These are phyloP conservation scores for Arbacia lixula DNA, from an alignment of 53 echinoderm and acorn worm genomes.

Conservation along the genomic window DNA sequence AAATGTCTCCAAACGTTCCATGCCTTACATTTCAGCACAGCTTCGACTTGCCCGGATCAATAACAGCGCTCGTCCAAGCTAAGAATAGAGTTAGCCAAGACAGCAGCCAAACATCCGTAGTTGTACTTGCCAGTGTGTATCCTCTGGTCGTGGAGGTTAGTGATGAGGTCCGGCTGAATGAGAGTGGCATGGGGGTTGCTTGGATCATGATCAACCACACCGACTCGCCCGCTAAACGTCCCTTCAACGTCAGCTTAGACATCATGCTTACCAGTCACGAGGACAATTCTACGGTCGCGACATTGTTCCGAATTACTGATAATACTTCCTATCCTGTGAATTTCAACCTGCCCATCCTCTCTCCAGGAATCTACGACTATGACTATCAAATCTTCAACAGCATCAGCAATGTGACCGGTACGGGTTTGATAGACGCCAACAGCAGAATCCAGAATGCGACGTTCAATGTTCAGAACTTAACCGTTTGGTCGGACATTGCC, in stretches of 20 bases:
- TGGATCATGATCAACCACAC: background rate
- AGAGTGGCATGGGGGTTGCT: background rate
- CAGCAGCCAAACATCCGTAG: background rate
- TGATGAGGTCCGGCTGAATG: background rate
- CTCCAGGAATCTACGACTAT: background rate
- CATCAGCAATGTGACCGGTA: slow-evolving; percentile 1
- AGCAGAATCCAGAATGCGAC: slow-evolving; percentile 4
- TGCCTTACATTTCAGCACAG: background rate
- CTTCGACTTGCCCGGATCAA: background rate
- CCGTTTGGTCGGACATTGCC: slow-evolving; percentile 7
- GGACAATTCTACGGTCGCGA: background rate
- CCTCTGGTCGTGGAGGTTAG: background rate
- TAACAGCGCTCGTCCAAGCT: background rate
- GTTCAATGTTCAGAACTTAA: background rate
- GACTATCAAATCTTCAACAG: slow-evolving; percentile 19
- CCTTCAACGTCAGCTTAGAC: background rate
- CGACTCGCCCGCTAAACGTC: background rate
- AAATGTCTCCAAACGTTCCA: background rate
- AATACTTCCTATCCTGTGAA: background rate
- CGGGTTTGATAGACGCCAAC: background rate
- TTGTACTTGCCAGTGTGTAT: slow-evolving; percentile 24
- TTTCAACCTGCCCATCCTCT: background rate
- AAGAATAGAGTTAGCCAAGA: slow-evolving; percentile 15
- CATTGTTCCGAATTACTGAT: background rate
- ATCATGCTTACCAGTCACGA: background rate